Base-by-base conservation (phyloP, 2,113 vertebrate genomes). In the Agapornis roseicollis region DNA sequence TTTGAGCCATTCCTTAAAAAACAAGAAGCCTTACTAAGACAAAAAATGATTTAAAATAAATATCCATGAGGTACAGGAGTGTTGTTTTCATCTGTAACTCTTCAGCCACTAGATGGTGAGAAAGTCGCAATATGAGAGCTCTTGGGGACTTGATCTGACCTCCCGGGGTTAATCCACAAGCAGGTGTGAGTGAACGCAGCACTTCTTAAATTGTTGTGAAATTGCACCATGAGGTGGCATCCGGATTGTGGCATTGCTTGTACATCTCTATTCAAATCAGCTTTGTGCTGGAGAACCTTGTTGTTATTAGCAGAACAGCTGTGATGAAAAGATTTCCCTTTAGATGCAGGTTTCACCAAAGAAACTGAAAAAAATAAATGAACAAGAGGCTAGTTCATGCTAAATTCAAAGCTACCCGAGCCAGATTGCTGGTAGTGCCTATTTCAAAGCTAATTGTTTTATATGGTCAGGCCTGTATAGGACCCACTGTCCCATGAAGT, bases 81-180 rank as follows among this genome's bases (percentile, higher is more conserved):
- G 46, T 9, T 95, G 77, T 86, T 88, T 55, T 74, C 70, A 80
- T 69, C 52, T 76, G n/a, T 86, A 89, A 68, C 60, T 80, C 76
- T 96, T 93, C 58, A 95, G 44, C 90, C 93, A 93, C 93, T 96
- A 97, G 93, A 85, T 96, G 95, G 92, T 95, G 90, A 44, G 94
- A 93, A 93, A 93, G 94, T 41, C 3, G 79, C 88, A 95, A 88
- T 60, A 20, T 80, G 85, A 71, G 68, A 90, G 83, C 60, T 15
- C 46, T 73, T 3, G 0, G 64, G 93, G 80, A 69, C 88, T 18
- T 79, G 61, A 37, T 89, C 49, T 93, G 92, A 80, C 90, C 94
- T 90, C 80, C 60, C 44, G 68, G 73, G 88, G 65, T 76, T 79
- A 86, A 80, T 41, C 55, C 77, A 44, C 52, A 28, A 7, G 28